These are phyloP conservation scores for Sphenodon punctatus DNA, from an alignment of 2,797 vertebrate genomes.

Conservation along the genomic window DNA sequence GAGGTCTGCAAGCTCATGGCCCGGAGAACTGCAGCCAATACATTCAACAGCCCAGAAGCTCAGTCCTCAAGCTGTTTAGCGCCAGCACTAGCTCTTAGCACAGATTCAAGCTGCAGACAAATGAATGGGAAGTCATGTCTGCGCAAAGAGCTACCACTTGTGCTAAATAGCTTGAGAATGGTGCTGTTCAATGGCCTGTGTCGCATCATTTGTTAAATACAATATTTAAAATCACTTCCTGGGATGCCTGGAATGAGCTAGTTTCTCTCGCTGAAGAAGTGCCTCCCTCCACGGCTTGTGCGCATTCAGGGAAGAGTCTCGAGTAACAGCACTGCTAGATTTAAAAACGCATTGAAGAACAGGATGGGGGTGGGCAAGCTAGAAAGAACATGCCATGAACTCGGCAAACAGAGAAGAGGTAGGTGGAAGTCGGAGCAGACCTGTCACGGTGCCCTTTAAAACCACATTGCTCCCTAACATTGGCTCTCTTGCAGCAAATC, in stretches of 20 bases:
- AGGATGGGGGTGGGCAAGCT: not conserved
- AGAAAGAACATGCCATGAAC: not conserved
- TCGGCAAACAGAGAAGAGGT: slow-evolving; percentile 1
- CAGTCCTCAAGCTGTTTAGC: no score
- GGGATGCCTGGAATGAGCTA: not conserved
- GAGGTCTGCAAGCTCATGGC: slow-evolving; percentile 44
- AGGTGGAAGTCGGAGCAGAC: slow-evolving; percentile 25
- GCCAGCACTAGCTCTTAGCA: no score
- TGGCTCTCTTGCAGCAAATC: not conserved
- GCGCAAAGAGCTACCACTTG: no score
- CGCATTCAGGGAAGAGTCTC: not conserved
- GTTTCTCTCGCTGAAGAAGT: not conserved
- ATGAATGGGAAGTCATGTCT: no score
- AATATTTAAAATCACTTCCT: not conserved
- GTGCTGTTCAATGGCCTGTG: no score
- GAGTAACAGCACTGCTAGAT: not conserved
- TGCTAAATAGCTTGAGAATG: no score
- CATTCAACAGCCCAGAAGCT: slow-evolving; percentile 13
- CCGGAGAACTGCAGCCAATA: slow-evolving; percentile 1
- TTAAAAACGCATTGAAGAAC: not conserved
- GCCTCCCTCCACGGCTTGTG: not conserved
- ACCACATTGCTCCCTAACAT: slow-evolving; percentile 3
- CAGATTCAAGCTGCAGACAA: no score
- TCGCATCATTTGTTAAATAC: not conserved
- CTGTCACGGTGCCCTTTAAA: not conserved